Base-by-base conservation (phyloP, 2,113 vertebrate genomes). In the Cheirogaleus medius region DNA sequence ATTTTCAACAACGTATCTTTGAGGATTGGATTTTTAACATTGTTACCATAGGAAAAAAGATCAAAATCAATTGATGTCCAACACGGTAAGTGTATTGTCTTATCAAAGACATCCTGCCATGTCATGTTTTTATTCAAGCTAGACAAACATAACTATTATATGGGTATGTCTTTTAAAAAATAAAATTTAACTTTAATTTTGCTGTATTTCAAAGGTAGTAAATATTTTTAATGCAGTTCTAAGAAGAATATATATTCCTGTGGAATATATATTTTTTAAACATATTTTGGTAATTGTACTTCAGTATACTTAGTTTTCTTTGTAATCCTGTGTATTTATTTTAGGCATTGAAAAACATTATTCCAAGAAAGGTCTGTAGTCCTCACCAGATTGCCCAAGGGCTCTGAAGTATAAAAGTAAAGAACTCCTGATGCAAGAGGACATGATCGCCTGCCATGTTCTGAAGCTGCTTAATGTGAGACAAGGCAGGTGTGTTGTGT, bases 1-100 rank as follows among this genome's bases (percentile, higher is more conserved):
- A 71, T 94, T 97, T 96, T 80, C 29, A 91, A 73, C 39, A 78
- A 64, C 63, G 12, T n/a, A 52, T 85, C 71, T 96, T 91, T 85
- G 66, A 82, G 32, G 44, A 66, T 15, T 91, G 42, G 56, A 69
- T 69, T 96, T 90, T 91, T 69, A 95, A 76, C 42, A 37, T 23
- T 52, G 66, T 91, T 78, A 39, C 25, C 37, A 74, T 64, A 60
- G 84, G 17, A 18, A 96, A 83, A 80, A 66, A 63, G 25, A n/a
- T 56, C 15, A 68, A 85, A 90, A 90, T 80, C 34, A 69, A 47
- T 69, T 84, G 32, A 54, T 90, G 23, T 92, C 54, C 25, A 80
- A 86, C 27, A 87, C 49, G 39, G 34, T 2, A 32, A 60, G 64
- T 42, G 25, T 7, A 56, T 78, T 88, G 44, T 58, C 49, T 95